These are phyloP conservation scores for Napeogenes inachia DNA, from an alignment of 2,888 invertebrate genomes.

Conservation along the genomic window DNA sequence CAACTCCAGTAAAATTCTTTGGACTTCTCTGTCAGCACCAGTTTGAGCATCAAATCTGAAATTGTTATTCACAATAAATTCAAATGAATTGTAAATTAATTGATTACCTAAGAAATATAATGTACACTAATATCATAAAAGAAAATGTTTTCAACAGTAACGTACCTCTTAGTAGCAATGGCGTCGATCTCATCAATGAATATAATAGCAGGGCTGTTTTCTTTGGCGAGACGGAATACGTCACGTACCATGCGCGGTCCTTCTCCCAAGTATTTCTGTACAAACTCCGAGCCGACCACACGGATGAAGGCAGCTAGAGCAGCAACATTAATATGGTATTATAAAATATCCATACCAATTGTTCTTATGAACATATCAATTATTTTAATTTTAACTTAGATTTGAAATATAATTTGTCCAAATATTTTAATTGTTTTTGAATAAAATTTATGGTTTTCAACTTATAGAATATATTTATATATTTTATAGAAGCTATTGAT, in stretches of 20 bases:
- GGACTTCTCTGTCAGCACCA: conserved; percentile 98
- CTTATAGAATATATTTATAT: no score
- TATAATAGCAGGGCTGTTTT: conserved; percentile 99
- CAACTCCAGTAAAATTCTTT: conserved; percentile 96
- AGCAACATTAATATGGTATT: not conserved
- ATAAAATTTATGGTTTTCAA: no score
- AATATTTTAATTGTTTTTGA: no score
- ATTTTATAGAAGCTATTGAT: no score
- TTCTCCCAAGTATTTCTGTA: conserved; percentile 99
- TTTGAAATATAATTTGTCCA: no score
- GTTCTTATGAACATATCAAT: no score
- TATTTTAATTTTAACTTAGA: no score
- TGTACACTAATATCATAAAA: not conserved
- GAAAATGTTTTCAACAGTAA: not conserved
- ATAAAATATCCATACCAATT: not conserved
- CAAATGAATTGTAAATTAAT: not conserved
- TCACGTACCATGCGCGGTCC: conserved; percentile 99
- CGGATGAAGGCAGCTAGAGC: conserved; percentile 94
- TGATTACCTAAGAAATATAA: no score
- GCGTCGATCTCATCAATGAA: conserved; percentile 99
- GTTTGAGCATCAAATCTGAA: conserved; percentile 95
- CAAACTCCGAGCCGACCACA: conserved; percentile 99
- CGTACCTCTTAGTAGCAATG: conserved; percentile 95
- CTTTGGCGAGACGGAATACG: conserved; percentile 98
- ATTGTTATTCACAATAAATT: not conserved